Conservation (phyloP, 2,797 vertebrate species). For the Spinibarbus caldwelli region DNA sequence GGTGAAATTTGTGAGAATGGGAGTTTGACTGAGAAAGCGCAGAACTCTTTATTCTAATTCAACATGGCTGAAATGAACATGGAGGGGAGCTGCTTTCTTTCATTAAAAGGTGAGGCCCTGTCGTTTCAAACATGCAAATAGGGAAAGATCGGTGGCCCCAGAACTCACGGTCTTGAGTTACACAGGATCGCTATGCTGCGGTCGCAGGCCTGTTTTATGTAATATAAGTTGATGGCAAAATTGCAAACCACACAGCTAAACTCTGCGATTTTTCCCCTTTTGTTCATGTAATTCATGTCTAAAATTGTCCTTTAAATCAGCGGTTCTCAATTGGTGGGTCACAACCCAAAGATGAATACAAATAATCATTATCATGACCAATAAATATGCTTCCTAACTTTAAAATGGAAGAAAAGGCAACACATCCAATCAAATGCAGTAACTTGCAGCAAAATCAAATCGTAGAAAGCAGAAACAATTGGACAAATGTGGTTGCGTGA, state of each 20-base stretch:
- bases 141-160: slow-evolving; percentile 55
- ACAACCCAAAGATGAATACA: background rate
- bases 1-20: slow-evolving; percentile 32
- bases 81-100: slow-evolving; percentile 67
- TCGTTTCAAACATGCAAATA: slow-evolving; percentile 67
- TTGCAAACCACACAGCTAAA: slow-evolving; percentile 60
- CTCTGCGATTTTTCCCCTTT: slow-evolving; percentile 20
- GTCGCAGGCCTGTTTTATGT: slow-evolving; percentile 56
- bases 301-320: slow-evolving; percentile 36
- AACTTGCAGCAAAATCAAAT: background rate
- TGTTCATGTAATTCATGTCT: slow-evolving; percentile 35
- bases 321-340: background rate
- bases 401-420: background rate
- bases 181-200: slow-evolving; percentile 57
- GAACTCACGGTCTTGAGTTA: slow-evolving; percentile 61
- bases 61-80: slow-evolving; percentile 70
- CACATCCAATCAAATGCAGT: background rate
- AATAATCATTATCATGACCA: slow-evolving; percentile 1
- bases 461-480: background rate
- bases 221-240: slow-evolving; percentile 72
- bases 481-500: background rate
- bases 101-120: slow-evolving; percentile 71
- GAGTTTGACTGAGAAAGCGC: slow-evolving; percentile 59
- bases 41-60: slow-evolving; percentile 65
- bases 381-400: background rate